Evolutionary conservation across 2,888 invertebrate species (phyloP), one percentile per base, ranked within the genome.

Genomic region (Drosophila mulleri): DNA sequence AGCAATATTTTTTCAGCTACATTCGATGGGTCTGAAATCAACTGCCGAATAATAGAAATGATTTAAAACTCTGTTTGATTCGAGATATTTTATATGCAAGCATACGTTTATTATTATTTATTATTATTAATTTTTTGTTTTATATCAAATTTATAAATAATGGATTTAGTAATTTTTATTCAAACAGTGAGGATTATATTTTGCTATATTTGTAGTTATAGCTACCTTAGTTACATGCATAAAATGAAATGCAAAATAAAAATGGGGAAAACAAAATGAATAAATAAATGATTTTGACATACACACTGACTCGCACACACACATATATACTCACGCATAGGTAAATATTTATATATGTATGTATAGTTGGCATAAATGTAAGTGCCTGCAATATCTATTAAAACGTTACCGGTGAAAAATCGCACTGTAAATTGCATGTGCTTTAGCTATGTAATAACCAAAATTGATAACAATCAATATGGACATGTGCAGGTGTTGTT

Each of bases 401-500:
- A 71, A 88, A 72, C 65, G 72, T 53, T 53, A 70, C 67, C 65
- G 65, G 67, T 78, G 84, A 80, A 88, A 85, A 90, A 88, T 86
- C 67, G 90, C 72, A 69, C 71, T 64, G 82, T 83, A 84, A 85
- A 85, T 90, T 75, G 84, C 81, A 75, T 64, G 71, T 78, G 84
- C 84, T 85, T 78, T 77, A 72, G 78, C 78, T 26, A 58, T 83
- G 89, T 88, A 86, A 85, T 90, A 90, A 86, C 84, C 70, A 87
- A 90, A 88, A 85, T 90, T 85, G 90, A 85, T 85, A 87, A 90
- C 84, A 87, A 85, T 85, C 84, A 85, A 85, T 85, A 84, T 86
- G 84, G 75, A 81, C 68, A 89, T 78, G 75, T 82, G 89, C 75
- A 66, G 62, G 66, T 63, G 82, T 73, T 61, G 78, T 61, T 37